These are phyloP conservation scores for Bombylius major DNA, from an alignment of 2,888 invertebrate genomes.

Conservation along the genomic window DNA sequence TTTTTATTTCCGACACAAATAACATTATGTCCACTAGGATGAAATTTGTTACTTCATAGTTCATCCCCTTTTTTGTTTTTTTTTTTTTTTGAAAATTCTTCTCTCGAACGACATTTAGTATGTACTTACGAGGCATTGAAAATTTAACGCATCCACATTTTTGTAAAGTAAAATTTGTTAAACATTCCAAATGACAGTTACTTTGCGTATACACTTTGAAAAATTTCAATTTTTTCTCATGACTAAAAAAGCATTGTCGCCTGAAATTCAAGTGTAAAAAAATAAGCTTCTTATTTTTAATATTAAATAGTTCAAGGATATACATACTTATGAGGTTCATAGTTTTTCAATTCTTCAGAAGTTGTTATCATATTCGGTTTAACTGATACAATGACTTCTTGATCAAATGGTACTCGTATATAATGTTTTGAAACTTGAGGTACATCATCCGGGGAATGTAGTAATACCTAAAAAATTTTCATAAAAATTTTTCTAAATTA, in stretches of 20 bases:
- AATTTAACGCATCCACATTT: conserved; percentile 57
- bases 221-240: conserved; percentile 49
- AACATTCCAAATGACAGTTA: conserved; percentile 60
- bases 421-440: conserved; percentile 50
- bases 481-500: too few species aligned
- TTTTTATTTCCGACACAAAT: too few species aligned
- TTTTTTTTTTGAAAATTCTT: too few species aligned
- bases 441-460: conserved; percentile 52
- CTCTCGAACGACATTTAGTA: too few species aligned
- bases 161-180: conserved; percentile 50
- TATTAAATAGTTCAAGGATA: background rate
- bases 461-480: conserved; percentile 42
- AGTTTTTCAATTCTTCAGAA: conserved; percentile 43
- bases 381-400: conserved; percentile 50
- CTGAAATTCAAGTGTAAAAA: conserved; percentile 22
- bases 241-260: conserved; percentile 56
- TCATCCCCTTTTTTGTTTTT: too few species aligned
- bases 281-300: too few species aligned
- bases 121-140: conserved; percentile 47
- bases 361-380: conserved; percentile 60
- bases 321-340: conserved; percentile 37
- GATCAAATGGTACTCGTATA: conserved; percentile 48
- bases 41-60: too few species aligned
- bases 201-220: conserved; percentile 59
- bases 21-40: too few species aligned